Evolutionary conservation across 2,113 vertebrate genomes (phyloP), one percentile per base, ranked within the genome.

Genomic region (Chunga burmeisteri): DNA sequence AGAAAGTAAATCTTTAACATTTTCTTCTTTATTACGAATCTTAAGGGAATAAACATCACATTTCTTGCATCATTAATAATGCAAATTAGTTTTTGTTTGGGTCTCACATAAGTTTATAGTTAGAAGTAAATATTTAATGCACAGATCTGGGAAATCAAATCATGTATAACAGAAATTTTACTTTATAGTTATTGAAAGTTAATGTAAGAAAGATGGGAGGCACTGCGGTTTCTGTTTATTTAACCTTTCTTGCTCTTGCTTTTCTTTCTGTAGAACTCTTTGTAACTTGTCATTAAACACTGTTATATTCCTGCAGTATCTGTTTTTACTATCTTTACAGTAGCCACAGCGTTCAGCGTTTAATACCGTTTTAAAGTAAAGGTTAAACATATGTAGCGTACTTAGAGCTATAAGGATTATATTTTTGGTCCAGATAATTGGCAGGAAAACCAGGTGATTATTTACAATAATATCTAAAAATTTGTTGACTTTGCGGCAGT

Each of bases 81-180:
- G 94, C 80, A 98, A 97, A 98, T 98, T 80, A 98, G 92, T 72
- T 97, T 97, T 96, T 97, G 89, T 97, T 98, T 98, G 90, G 65
- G 7, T 93, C 81, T 88, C 88, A 84, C 56, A 27, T 88, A 96
- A 96, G 85, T 92, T 94, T 97, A 90, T 95, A 96, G 96, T 97
- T 95, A 86, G 93, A 96, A 97, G 95, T 96, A 98, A 98, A 98
- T 98, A 98, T 97, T 98, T 98, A 98, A 98, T 96, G 91, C 63
- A 58, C 40, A 96, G 58, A 96, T 97, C 73, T 88, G 72, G 96
- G 97, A 97, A 97, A 97, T 96, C 82, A 94, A 91, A 95, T 93
- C 29, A 36, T 68, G 52, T 22, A 53, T 20, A 71, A 52, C 29
- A 92, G 78, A 86, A 93, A 93, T 93, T 93, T 59, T 84, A 59